Evolutionary conservation across 1,140 invertebrate genomes (phyloP), one percentile per base, ranked within the genome.

Genomic region (Linepithema humile): DNA sequence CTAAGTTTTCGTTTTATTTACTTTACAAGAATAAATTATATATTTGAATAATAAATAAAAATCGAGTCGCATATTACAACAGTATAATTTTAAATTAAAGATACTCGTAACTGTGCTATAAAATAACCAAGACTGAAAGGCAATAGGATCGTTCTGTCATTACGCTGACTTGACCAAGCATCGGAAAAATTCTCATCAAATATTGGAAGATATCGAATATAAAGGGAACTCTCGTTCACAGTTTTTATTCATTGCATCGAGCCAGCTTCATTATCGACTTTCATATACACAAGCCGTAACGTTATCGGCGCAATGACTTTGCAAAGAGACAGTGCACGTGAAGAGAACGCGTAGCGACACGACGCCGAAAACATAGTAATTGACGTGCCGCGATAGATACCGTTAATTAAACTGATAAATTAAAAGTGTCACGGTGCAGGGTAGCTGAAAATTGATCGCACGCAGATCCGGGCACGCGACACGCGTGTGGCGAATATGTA

Each of bases 371-470:
- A 17, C 20, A 15, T n/a, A 35, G 50, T 78, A 84, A 84, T 83
- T 69, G 74, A 80, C 74, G 23, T 67, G 62, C 40, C 10, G 26
- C 20, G 53, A 64, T 69, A 84, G 38, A 59, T 60, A 60, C 15
- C 32, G 77, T 82, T 85, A 85, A 70, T 85, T 85, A 85, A 72
- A 82, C 83, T 82, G 83, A 85, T 85, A 82, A 85, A 85, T 85
- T 85, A 85, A 82, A 82, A 85, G 57, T 82, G 83, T 80, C 83
- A 80, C 74, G 60, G 75, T 74, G 32, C 35, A 29, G 40, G 12
- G 45, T 65, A 57, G 17, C 55, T 62, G 64, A 80, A 84, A 84
- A 84, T 80, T 84, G 75, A 84, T 84, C 74, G 38, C 74, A 23
- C 62, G 59, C 60, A 45, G 32, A 17, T 38, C 29, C 23, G 53